A percentile compares a stretch with the other conserved stretches of the same genome.
Evolutionary conservation across 2,888 invertebrate species (phyloP).

Genomic region (Leptogaster cylindrica): DNA sequence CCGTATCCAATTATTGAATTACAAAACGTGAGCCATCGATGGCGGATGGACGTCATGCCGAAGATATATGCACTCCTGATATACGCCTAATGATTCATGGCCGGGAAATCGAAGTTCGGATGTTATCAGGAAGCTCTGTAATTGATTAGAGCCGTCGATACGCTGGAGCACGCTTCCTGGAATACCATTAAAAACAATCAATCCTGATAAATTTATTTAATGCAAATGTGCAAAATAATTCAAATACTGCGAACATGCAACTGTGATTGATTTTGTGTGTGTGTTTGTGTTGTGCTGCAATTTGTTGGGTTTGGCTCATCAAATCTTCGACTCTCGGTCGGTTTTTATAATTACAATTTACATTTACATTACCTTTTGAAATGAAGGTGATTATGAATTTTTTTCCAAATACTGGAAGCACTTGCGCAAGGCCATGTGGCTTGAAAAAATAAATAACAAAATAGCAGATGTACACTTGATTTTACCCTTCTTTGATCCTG

Average conservation of each 20-base stretch:
- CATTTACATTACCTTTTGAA: not conserved
- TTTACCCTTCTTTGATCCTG: slow-evolving; percentile 12
- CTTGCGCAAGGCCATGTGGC: slow-evolving; percentile 2
- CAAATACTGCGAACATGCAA: too few species aligned
- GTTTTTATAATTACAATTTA: too few species aligned
- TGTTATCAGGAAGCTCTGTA: slow-evolving; percentile 31
- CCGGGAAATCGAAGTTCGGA: slow-evolving; percentile 12
- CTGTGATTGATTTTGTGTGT: too few species aligned
- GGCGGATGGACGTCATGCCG: slow-evolving; percentile 11
- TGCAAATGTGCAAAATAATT: slow-evolving; percentile 24
- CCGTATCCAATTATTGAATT: slow-evolving; percentile 47
- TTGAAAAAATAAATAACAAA: slow-evolving; percentile 35
- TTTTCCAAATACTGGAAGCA: not conserved
- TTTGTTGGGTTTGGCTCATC: too few species aligned
- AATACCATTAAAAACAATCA: slow-evolving; percentile 34
- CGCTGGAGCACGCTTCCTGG: slow-evolving; percentile 24
- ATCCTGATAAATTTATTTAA: slow-evolving; percentile 18
- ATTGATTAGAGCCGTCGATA: slow-evolving; percentile 24
- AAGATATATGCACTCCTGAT: slow-evolving; percentile 37
- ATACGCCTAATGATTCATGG: slow-evolving; percentile 37
- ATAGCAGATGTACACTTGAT: slow-evolving; percentile 30
- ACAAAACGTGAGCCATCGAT: slow-evolving; percentile 10
- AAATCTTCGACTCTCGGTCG: too few species aligned
- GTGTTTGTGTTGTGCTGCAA: too few species aligned
- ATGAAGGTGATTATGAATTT: not conserved